These are phyloP conservation scores for Acleris literana DNA, from an alignment of 2,888 invertebrate species.

Conservation along the genomic window DNA sequence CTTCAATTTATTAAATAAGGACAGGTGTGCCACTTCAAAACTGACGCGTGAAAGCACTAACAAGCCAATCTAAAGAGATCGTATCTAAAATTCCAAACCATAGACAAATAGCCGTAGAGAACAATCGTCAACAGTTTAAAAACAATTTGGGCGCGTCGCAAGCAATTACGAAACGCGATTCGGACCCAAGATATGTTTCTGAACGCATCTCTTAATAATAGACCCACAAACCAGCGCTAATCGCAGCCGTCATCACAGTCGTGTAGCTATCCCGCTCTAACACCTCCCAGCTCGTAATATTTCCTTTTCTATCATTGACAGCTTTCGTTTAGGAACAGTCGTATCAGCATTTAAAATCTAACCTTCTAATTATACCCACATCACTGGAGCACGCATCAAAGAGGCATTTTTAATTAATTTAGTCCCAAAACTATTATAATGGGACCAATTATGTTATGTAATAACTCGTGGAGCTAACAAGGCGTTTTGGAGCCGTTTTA, in stretches of 20 bases:
- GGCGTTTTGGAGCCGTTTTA: constrained; percentile 70
- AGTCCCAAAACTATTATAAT: constrained; percentile 80
- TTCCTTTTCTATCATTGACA: constrained; percentile 66
- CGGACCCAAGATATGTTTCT: constrained; percentile 66
- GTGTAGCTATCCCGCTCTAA: constrained; percentile 54
- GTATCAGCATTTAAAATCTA: constrained; percentile 77
- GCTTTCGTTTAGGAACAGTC: constrained; percentile 67
- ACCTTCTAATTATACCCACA: constrained; percentile 83
- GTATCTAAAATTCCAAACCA: constrained; percentile 65
- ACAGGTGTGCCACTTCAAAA: constrained; percentile 39
- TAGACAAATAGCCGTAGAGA: constrained; percentile 80
- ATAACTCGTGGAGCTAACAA: constrained; percentile 78
- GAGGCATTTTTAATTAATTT: constrained; percentile 82
- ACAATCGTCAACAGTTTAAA: constrained; percentile 79
- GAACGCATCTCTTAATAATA: constrained; percentile 80
- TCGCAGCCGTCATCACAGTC: constrained; percentile 63
- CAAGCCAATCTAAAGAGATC: constrained; percentile 61
- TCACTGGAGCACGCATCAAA: constrained; percentile 75
- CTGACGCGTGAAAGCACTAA: constrained; percentile 64
- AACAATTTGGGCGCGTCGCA: constrained; percentile 78
- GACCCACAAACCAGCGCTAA: constrained; percentile 64
- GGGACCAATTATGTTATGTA: constrained; percentile 80
- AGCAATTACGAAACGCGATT: constrained; percentile 79
- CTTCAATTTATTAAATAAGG: constrained; percentile 22
- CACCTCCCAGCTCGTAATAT: constrained; percentile 42